Percentiles rank a stretch among this genome's conserved stretches.
These are phyloP conservation scores for Nomada hirtipes DNA, from an alignment of 2,888 invertebrate species.

Conservation along the genomic window DNA sequence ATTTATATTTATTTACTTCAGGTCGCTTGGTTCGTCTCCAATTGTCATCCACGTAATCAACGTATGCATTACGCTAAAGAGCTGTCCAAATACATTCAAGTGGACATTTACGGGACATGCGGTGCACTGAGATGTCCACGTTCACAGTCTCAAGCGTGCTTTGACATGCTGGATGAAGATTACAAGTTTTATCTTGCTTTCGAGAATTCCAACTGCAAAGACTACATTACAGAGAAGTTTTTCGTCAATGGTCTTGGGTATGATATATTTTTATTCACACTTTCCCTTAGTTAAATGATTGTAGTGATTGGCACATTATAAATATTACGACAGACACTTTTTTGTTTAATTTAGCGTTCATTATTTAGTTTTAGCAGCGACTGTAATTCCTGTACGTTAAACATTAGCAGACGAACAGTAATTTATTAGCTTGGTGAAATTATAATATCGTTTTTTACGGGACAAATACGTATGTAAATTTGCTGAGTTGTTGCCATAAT, in stretches of 20 bases:
- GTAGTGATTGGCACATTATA: too few relatives aligned
- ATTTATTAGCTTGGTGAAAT: neutral
- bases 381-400: neutral
- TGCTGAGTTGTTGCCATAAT: conserved; percentile 36
- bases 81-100: conserved; percentile 93
- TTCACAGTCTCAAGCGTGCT: conserved; percentile 92
- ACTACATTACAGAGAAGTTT: conserved; percentile 98
- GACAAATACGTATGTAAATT: neutral
- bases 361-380: neutral
- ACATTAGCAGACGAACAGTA: neutral
- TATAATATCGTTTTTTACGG: neutral
- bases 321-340: too few relatives aligned
- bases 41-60: conserved; percentile 96
- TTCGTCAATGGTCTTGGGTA: conserved; percentile 96
- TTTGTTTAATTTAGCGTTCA: neutral
- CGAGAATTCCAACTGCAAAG: conserved; percentile 98
- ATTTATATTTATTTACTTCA: conserved; percentile 72
- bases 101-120: conserved; percentile 96
- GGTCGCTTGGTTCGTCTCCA: conserved; percentile 99
- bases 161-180: conserved; percentile 94
- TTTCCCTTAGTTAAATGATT: too few relatives aligned
- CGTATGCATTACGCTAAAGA: conserved; percentile 94
- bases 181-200: conserved; percentile 99
- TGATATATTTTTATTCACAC: neutral
- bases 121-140: conserved; percentile 94